A percentile compares a stretch with the other conserved stretches of the same genome.
These are phyloP conservation scores for Carassius auratus DNA, from an alignment of 2,113 vertebrate genomes.

Conservation along the genomic window DNA sequence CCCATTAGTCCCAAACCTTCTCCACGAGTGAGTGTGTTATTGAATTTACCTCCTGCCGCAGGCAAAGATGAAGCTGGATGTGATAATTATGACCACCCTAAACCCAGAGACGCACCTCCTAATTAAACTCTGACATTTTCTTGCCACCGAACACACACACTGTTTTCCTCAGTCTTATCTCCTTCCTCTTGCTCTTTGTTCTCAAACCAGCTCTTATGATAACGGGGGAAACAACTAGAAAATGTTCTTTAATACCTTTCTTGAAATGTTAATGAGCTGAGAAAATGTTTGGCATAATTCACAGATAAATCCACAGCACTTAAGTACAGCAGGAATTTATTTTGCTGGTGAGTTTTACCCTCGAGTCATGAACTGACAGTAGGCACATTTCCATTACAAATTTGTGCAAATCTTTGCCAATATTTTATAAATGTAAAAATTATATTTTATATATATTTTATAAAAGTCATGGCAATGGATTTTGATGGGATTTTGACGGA, in stretches of 20 bases:
- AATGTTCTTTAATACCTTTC: constrained; percentile 31
- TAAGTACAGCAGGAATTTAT: constrained; percentile 29
- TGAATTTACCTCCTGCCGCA: constrained; percentile 74
- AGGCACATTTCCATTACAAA: too few species aligned
- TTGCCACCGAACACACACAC: constrained; percentile 59
- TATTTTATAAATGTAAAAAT: too few species aligned
- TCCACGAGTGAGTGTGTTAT: constrained; percentile 68
- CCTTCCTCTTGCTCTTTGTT: constrained; percentile 12
- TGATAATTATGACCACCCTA: constrained; percentile 69
- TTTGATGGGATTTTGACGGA: too few species aligned
- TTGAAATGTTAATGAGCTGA: constrained; percentile 26
- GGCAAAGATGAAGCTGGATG: constrained; percentile 65
- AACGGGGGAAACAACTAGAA: constrained; percentile 16
- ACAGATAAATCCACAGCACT: constrained; percentile 37
- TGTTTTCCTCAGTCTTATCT: constrained; percentile 46
- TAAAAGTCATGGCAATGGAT: too few species aligned
- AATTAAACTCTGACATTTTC: constrained; percentile 82
- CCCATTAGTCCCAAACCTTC: constrained; percentile 65
- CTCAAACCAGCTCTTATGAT: constrained; percentile 9
- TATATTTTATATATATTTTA: too few species aligned
- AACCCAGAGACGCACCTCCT: constrained; percentile 67
- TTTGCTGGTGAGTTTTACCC: constrained; percentile 28
- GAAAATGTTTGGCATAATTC: constrained; percentile 49
- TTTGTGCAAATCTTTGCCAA: too few species aligned
- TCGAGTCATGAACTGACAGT: constrained; percentile 28